phyloP scores from a whole-genome alignment of 2,888 invertebrate genomes.

The Melanotus villosus region DNA sequence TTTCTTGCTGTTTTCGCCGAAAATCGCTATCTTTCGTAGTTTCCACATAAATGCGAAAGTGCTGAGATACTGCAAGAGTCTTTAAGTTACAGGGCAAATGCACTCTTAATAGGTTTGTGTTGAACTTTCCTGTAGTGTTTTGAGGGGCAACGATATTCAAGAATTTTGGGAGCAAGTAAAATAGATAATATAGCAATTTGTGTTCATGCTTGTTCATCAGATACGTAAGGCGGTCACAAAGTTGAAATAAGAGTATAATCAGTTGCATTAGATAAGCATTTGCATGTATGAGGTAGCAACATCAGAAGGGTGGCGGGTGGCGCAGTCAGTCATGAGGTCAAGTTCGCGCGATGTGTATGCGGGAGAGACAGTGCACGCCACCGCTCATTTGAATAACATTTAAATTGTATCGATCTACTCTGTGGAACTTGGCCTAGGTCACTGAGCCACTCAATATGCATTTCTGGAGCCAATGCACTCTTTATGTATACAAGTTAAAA shows the following conservation, averaged over 20 bases:
- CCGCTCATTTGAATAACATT: slow-evolving; percentile 60
- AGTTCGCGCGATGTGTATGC: slow-evolving; percentile 55
- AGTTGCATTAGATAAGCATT: slow-evolving; percentile 32
- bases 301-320: slow-evolving; percentile 37
- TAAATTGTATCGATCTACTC: slow-evolving; percentile 58
- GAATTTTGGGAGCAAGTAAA: too few relatives aligned
- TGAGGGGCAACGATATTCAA: too few relatives aligned
- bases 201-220: too few relatives aligned
- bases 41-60: too few relatives aligned
- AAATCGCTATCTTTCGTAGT: too few relatives aligned
- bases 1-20: too few relatives aligned
- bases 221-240: slow-evolving; percentile 11
- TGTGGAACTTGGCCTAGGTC: slow-evolving; percentile 59
- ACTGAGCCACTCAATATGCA: slow-evolving; percentile 53
- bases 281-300: slow-evolving; percentile 34
- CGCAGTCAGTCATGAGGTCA: slow-evolving; percentile 56
- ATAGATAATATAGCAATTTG: too few relatives aligned
- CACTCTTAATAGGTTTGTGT: too few relatives aligned
- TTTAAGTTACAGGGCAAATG: too few relatives aligned
- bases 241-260: slow-evolving; percentile 15
- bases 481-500: slow-evolving; percentile 44
- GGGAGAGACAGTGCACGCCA: slow-evolving; percentile 54
- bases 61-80: too few relatives aligned
- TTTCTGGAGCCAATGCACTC: slow-evolving; percentile 53
- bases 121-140: too few relatives aligned